Evolutionary conservation across 2,888 invertebrate genomes (phyloP).

Genomic region (Cheilosia pagana): DNA sequence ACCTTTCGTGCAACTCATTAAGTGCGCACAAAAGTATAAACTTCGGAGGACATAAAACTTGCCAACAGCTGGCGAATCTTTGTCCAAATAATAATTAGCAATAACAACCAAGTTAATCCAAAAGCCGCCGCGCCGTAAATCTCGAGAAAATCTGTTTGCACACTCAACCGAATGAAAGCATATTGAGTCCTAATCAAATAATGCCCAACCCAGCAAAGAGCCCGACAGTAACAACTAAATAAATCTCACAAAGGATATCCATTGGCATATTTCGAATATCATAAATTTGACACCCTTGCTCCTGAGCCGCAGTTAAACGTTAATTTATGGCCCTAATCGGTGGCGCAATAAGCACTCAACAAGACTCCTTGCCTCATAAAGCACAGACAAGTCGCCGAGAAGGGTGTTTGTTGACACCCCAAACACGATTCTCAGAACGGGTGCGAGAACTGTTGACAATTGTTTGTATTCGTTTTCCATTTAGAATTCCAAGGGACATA

Average conservation of each 20-base stretch:
- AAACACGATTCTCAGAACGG: conserved; percentile 9
- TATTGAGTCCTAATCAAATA: conserved; percentile 31
- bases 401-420: conserved; percentile 35
- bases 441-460: conserved; percentile 34
- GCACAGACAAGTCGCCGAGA: conserved; percentile 22
- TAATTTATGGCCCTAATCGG: conserved; percentile 60
- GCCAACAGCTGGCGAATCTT: too few species aligned
- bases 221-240: conserved; percentile 9
- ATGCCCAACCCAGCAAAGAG: background rate
- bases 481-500: conserved; percentile 41
- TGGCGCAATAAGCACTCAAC: conserved; percentile 43
- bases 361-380: conserved; percentile 53
- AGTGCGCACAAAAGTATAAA: too few species aligned
- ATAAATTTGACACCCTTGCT: conserved; percentile 61
- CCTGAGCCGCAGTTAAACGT: conserved; percentile 57
- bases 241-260: conserved; percentile 62
- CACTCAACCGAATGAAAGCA: conserved; percentile 50
- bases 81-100: too few species aligned
- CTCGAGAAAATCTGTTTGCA: conserved; percentile 47
- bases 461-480: conserved; percentile 58
- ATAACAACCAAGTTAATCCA: conserved; percentile 20
- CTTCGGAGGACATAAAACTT: too few species aligned
- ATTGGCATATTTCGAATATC: conserved; percentile 54
- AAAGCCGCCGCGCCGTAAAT: conserved; percentile 54
- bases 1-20: too few species aligned